These are phyloP conservation scores for Miichthys miiuy DNA, from an alignment of 2,797 vertebrate species.

Conservation along the genomic window DNA sequence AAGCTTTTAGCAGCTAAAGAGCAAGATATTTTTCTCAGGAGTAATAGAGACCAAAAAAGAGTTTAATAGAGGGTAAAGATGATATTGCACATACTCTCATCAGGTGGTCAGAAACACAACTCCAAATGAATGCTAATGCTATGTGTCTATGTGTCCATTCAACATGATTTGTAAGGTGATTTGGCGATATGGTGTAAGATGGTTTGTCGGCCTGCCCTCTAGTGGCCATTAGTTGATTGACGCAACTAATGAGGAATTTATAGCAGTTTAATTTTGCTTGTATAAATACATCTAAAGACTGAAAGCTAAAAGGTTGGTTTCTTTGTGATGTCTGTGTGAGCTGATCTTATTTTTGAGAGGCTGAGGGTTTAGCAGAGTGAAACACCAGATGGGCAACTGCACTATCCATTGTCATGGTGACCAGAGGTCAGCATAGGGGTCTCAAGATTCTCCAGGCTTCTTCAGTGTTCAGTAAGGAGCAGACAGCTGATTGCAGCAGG, in stretches of 20 bases:
- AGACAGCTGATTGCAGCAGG: constrained; percentile 4
- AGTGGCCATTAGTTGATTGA: background rate
- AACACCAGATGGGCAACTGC: background rate
- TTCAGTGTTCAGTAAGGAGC: constrained; percentile 18
- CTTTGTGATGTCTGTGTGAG: background rate
- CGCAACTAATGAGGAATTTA: background rate
- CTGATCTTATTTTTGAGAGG: background rate
- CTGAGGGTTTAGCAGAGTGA: background rate
- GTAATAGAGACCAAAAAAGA: background rate
- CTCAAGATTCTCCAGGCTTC: constrained; percentile 4
- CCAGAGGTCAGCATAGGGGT: background rate
- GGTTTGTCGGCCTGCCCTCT: background rate
- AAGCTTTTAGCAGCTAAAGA: background rate
- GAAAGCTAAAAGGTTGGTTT: background rate
- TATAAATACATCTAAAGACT: background rate
- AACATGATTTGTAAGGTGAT: too few species aligned
- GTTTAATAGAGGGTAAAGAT: background rate
- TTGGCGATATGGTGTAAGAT: too few species aligned
- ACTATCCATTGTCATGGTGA: background rate
- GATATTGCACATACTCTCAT: background rate
- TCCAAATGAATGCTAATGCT: background rate
- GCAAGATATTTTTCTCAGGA: background rate
- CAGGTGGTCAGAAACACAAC: background rate
- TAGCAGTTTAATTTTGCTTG: background rate
- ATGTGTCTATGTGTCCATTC: background rate